These are phyloP conservation scores for Aphelenchoides besseyi DNA, from an alignment of 1,140 invertebrate genomes.

Conservation along the genomic window DNA sequence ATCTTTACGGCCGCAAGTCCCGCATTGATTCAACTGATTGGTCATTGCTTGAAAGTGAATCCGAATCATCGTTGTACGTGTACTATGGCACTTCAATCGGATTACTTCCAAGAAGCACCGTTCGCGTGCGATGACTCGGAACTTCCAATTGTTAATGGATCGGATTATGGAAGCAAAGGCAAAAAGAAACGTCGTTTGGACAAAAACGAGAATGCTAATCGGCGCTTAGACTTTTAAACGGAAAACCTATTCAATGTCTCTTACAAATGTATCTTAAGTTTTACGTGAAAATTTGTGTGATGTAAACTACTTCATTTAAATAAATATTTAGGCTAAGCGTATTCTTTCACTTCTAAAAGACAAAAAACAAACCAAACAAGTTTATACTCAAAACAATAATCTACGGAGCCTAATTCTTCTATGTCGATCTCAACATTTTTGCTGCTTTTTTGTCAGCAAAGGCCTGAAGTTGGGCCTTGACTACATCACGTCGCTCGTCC, in stretches of 20 bases:
- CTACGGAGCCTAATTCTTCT: background rate
- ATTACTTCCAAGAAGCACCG: conserved; percentile 51
- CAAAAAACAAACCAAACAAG: background rate
- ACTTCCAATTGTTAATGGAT: conserved; percentile 42
- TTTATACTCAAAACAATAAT: conserved; percentile 13
- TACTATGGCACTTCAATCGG: conserved; percentile 50
- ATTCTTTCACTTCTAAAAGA: conserved; percentile 3
- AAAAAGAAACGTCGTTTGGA: background rate
- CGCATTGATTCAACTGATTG: conserved; percentile 82
- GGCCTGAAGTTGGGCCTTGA: conserved; percentile 75
- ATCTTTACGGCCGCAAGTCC: conserved; percentile 92
- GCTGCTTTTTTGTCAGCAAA: conserved; percentile 82
- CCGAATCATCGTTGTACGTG: conserved; percentile 76
- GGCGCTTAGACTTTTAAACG: background rate
- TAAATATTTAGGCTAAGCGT: background rate
- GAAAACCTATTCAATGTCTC: background rate
- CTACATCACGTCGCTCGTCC: conserved; percentile 71
- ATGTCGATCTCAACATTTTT: conserved; percentile 72
- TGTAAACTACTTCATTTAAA: background rate
- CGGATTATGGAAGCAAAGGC: background rate
- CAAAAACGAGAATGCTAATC: background rate
- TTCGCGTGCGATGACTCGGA: conserved; percentile 56
- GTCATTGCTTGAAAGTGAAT: conserved; percentile 76
- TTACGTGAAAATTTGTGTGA: background rate
- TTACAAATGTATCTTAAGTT: background rate